These are phyloP conservation scores for Pantala flavescens DNA, from an alignment of 1,140 invertebrate species.

Conservation along the genomic window DNA sequence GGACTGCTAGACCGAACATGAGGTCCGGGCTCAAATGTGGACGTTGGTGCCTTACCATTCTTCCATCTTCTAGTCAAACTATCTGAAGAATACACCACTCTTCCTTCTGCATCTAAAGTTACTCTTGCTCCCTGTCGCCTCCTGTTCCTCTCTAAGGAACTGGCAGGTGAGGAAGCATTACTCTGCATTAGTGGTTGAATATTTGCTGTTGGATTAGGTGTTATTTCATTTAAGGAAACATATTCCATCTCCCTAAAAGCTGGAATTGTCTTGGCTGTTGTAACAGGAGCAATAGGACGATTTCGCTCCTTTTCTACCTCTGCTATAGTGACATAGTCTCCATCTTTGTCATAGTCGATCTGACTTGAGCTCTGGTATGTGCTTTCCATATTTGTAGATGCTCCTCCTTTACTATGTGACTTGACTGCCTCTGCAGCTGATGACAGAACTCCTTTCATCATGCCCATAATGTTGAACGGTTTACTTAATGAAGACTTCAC, in stretches of 20 bases:
- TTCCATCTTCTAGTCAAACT: conserved; percentile 56
- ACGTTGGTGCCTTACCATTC: conserved; percentile 56
- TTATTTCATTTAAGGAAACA: conserved; percentile 67
- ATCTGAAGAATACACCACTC: conserved; percentile 81
- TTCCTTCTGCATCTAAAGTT: conserved; percentile 74
- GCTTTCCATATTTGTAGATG: conserved; percentile 29
- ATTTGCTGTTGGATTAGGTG: conserved; percentile 25
- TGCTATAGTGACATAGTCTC: conserved; percentile 74
- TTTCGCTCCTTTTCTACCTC: conserved; percentile 58
- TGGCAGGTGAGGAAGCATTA: conserved; percentile 25
- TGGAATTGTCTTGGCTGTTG: conserved; percentile 34
- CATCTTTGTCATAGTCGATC: conserved; percentile 45
- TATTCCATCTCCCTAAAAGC: conserved; percentile 55
- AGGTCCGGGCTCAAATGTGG: conserved; percentile 73
- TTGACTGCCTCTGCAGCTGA: conserved; percentile 24
- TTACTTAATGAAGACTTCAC: background rate
- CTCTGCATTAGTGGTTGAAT: background rate
- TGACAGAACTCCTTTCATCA: conserved; percentile 48
- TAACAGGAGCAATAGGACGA: background rate
- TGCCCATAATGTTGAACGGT: conserved; percentile 44
- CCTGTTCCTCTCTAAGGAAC: conserved; percentile 30
- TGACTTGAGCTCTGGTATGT: conserved; percentile 34
- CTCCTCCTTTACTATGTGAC: conserved; percentile 12
- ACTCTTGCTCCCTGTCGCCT: conserved; percentile 62
- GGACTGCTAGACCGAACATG: conserved; percentile 53